Evolutionary conservation across 2,888 invertebrate genomes (phyloP).

Genomic region (Pseudococcus longispinus): DNA sequence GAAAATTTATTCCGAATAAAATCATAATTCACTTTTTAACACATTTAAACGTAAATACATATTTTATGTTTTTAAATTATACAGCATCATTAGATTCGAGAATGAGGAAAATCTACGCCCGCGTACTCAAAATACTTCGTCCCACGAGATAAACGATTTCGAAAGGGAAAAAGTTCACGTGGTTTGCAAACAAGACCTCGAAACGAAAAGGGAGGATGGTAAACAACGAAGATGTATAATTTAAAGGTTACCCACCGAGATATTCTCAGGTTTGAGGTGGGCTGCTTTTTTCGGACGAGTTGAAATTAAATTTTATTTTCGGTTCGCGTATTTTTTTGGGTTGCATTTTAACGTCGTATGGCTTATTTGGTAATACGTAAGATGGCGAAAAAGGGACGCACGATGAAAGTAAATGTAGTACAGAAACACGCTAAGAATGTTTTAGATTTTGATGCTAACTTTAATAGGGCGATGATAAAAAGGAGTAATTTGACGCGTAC

Average conservation of each 20-base stretch:
- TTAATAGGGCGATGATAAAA: background rate
- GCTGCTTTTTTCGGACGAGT: background rate
- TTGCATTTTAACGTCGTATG: background rate
- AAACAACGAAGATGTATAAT: slow-evolving; percentile 10
- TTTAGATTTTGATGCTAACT: background rate
- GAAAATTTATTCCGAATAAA: slow-evolving; percentile 16
- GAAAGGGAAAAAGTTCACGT: background rate
- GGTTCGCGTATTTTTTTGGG: background rate
- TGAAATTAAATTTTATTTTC: background rate
- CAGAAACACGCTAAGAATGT: background rate
- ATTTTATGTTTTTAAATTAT: slow-evolving; percentile 24
- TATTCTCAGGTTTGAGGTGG: background rate
- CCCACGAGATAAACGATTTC: background rate
- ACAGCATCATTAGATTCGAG: background rate
- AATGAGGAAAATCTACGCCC: background rate
- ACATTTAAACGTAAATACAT: background rate
- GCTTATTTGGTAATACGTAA: background rate
- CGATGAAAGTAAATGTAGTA: background rate
- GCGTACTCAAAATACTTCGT: background rate
- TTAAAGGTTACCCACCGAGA: background rate
- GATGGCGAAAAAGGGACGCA: background rate
- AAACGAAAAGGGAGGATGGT: background rate
- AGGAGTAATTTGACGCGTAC: background rate
- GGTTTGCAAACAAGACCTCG: background rate
- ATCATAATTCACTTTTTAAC: slow-evolving; percentile 32